phyloP scores from a whole-genome alignment of 2,113 vertebrate species.

The Vimba vimba region DNA sequence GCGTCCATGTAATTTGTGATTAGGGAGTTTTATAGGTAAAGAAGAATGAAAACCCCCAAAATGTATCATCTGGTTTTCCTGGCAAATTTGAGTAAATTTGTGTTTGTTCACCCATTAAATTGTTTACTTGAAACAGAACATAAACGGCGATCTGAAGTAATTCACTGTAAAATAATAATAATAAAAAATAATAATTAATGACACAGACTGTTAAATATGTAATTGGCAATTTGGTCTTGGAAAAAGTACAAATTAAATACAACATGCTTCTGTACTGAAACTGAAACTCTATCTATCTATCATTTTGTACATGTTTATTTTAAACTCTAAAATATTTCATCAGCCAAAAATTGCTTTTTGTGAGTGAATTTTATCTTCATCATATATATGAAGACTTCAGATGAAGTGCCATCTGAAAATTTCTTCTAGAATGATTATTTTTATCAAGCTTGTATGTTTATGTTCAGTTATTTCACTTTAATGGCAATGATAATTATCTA shows the following conservation, averaged over 20 bases:
- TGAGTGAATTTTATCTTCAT: no score
- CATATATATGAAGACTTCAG: no score
- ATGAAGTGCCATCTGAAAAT: no score
- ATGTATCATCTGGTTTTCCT: neutral
- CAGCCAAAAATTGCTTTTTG: no score
- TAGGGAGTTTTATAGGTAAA: neutral
- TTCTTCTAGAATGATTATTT: no score
- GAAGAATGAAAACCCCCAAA: neutral
- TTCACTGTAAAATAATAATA: neutral
- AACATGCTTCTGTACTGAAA: neutral
- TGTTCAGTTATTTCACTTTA: no score
- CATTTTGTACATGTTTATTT: no score
- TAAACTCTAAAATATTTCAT: no score
- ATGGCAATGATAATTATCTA: no score
- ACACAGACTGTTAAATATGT: neutral
- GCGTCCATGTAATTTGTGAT: neutral
- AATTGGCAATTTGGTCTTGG: neutral
- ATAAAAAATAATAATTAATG: neutral
- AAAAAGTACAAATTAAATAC: neutral
- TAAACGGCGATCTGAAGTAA: neutral
- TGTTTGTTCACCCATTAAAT: constrained; percentile 5
- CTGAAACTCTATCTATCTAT: no score
- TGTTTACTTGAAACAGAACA: neutral
- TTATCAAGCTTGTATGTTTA: no score
- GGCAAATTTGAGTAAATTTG: neutral